phyloP scores from a whole-genome alignment of 2,113 vertebrate genomes.

The Calidris pygmaea region DNA sequence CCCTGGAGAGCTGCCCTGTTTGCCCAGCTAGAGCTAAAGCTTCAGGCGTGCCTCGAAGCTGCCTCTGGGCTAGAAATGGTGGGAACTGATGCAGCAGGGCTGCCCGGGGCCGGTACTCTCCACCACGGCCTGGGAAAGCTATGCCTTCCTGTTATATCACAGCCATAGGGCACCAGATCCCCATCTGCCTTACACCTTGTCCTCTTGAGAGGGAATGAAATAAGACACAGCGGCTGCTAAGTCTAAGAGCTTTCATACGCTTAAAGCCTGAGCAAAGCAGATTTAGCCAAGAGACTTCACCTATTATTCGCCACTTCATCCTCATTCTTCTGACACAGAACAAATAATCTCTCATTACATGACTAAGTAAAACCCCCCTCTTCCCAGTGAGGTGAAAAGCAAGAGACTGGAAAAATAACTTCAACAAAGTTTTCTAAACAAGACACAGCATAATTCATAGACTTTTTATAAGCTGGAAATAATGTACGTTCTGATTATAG shows the following conservation, averaged over 20 bases:
- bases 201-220: not conserved
- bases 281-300: not conserved
- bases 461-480: not conserved
- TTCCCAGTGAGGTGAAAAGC: not conserved
- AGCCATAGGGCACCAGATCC: constrained; percentile 1
- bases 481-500: not conserved
- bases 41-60: not conserved
- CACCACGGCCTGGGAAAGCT: not conserved
- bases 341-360: not conserved
- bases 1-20: not conserved
- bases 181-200: rapidly evolving
- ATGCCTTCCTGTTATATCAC: not conserved
- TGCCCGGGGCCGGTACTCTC: not conserved
- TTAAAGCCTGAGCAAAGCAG: not conserved
- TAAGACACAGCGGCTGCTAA: not conserved
- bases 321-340: not conserved
- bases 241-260: not conserved
- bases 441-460: not conserved
- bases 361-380: not conserved
- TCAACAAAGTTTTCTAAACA: not conserved
- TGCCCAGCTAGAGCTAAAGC: not conserved
- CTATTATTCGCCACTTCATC: not conserved
- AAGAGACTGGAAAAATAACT: not conserved
- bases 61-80: constrained; percentile 24
- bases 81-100: not conserved